A percentile compares a stretch with the other conserved stretches of the same genome.
phyloP scores from a whole-genome alignment of 1,140 invertebrate species.

The Melipona quadrifasciata region DNA sequence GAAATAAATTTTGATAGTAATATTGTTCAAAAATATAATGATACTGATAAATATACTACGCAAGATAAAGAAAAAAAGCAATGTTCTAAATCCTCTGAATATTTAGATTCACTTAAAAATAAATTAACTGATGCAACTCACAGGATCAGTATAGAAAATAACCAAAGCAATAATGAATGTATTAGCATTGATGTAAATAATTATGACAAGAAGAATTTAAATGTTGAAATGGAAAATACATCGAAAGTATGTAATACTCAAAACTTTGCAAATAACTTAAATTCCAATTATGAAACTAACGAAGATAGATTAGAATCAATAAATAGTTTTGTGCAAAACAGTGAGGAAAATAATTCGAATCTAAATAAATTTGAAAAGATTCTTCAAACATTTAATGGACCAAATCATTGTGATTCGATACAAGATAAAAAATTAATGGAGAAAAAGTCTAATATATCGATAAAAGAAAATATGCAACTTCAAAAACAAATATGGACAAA shows the following conservation, averaged over 20 bases:
- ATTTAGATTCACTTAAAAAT: constrained; percentile 43
- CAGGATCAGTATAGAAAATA: constrained; percentile 48
- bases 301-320: constrained; percentile 44
- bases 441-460: constrained; percentile 26
- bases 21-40: constrained; percentile 63
- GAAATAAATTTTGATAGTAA: constrained; percentile 39
- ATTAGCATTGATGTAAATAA: constrained; percentile 41
- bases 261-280: constrained; percentile 23
- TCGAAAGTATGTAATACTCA: background rate
- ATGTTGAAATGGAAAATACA: constrained; percentile 17
- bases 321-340: constrained; percentile 59
- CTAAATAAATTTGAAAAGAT: constrained; percentile 60
- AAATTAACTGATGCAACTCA: constrained; percentile 39
- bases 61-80: constrained; percentile 46
- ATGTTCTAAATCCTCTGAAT: constrained; percentile 44
- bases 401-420: constrained; percentile 35
- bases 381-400: constrained; percentile 60
- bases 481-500: constrained; percentile 14
- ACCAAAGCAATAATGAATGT: constrained; percentile 65
- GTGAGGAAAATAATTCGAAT: constrained; percentile 22
- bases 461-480: constrained; percentile 24
- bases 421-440: constrained; percentile 56
- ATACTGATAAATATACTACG: constrained; percentile 62
- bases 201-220: constrained; percentile 34
- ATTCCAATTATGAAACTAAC: constrained; percentile 31